Percentiles rank a stretch among this genome's conserved stretches.
Conservation (phyloP, 2,113 vertebrate genomes). For the Thymallus thymallus region DNA sequence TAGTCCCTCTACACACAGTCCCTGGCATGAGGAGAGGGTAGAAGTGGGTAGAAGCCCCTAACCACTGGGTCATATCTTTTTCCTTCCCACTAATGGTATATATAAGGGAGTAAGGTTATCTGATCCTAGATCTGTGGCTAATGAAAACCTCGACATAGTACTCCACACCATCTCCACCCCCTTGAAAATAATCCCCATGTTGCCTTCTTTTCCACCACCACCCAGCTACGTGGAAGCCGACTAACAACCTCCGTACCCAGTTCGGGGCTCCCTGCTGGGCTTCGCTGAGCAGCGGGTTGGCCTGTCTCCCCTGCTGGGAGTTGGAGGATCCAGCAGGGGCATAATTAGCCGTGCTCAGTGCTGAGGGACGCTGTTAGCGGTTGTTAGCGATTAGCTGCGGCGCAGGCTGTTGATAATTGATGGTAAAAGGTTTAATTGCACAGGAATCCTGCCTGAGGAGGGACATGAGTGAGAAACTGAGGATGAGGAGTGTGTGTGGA, state of each 20-base stretch:
- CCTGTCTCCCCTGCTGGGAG: neutral
- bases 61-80: too few relatives aligned
- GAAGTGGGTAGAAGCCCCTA: too few relatives aligned
- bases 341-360: slow-evolving; percentile 16
- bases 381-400: neutral
- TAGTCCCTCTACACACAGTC: too few relatives aligned
- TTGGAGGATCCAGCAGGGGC: slow-evolving; percentile 5
- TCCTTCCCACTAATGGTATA: too few relatives aligned
- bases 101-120: too few relatives aligned
- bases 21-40: too few relatives aligned
- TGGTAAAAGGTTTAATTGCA: slow-evolving; percentile 29
- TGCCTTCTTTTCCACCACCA: neutral
- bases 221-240: neutral
- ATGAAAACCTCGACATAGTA: too few relatives aligned
- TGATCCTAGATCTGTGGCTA: too few relatives aligned
- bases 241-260: neutral
- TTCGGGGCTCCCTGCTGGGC: neutral
- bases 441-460: slow-evolving; percentile 7
- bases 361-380: neutral
- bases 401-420: slow-evolving; percentile 21
- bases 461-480: neutral
- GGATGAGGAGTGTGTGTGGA: neutral
- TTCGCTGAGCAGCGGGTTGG: neutral
- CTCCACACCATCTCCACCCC: too few relatives aligned
- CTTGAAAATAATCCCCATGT: too few relatives aligned